Evolutionary conservation across 2,888 invertebrate genomes (phyloP).

Genomic region (Sphecodes monilicornis): DNA sequence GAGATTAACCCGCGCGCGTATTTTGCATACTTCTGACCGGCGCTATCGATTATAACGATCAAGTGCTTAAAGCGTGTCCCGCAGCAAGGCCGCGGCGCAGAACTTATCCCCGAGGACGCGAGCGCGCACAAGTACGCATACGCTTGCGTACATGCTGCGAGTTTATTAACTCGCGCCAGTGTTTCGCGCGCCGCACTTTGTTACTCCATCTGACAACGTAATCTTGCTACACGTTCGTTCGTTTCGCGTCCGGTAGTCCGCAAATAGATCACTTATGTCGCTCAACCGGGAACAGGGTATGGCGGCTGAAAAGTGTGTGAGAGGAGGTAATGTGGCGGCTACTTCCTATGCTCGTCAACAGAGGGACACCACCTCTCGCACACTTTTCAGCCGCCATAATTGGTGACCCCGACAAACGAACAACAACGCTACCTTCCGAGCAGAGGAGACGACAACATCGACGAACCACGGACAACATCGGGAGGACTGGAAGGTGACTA

Average conservation of each 20-base stretch:
- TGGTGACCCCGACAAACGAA: too few relatives aligned
- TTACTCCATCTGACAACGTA: slow-evolving; percentile 65
- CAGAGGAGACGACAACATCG: too few relatives aligned
- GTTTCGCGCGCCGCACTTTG: slow-evolving; percentile 60
- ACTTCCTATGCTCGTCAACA: too few relatives aligned
- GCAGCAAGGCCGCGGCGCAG: slow-evolving; percentile 52
- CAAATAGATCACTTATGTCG: slow-evolving; percentile 63
- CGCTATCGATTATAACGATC: slow-evolving; percentile 62
- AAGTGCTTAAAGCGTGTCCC: slow-evolving; percentile 57
- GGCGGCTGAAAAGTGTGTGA: too few relatives aligned
- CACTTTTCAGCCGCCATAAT: too few relatives aligned
- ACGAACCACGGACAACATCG: too few relatives aligned
- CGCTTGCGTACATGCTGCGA: slow-evolving; percentile 32
- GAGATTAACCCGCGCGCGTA: slow-evolving; percentile 57
- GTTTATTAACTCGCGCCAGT: slow-evolving; percentile 64
- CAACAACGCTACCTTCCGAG: too few relatives aligned
- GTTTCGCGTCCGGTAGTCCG: slow-evolving; percentile 58
- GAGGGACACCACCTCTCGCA: too few relatives aligned
- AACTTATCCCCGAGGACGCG: slow-evolving; percentile 57
- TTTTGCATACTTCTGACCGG: slow-evolving; percentile 63
- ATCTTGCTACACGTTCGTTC: slow-evolving; percentile 60
- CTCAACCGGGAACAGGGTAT: slow-evolving; percentile 45
- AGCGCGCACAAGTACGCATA: not conserved
- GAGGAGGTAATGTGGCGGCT: too few relatives aligned
- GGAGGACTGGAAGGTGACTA: too few relatives aligned